phyloP scores from a whole-genome alignment of 2,888 invertebrate genomes.

The Drosophila subsilvestris region DNA sequence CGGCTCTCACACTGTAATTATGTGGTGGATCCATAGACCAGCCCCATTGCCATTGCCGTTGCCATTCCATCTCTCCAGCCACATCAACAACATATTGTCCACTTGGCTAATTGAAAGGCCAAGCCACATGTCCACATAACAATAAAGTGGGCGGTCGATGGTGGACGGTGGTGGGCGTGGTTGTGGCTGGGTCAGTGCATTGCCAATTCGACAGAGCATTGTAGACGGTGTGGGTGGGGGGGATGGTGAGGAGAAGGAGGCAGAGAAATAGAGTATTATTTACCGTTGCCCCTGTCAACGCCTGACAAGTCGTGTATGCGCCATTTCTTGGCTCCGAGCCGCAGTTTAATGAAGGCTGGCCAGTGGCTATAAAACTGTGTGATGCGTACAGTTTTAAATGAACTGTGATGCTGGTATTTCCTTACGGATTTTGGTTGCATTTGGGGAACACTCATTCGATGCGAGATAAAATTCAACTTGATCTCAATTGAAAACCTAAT shows the following conservation, averaged over 20 bases:
- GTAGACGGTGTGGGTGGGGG: neutral
- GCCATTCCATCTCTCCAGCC: constrained; percentile 15
- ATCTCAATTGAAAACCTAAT: constrained; percentile 72
- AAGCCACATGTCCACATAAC: constrained; percentile 41
- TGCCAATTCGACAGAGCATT: constrained; percentile 23
- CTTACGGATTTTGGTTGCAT: constrained; percentile 44
- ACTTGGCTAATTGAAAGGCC: constrained; percentile 51
- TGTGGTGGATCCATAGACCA: constrained; percentile 22
- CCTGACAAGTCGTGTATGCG: neutral
- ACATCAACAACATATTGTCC: constrained; percentile 49
- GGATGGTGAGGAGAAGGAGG: constrained; percentile 1
- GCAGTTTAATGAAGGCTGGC: neutral
- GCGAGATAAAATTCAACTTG: constrained; percentile 56
- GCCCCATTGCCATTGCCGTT: constrained; percentile 29
- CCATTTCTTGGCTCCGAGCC: neutral
- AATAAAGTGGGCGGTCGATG: constrained; percentile 24
- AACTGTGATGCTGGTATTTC: neutral
- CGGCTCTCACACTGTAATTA: constrained; percentile 72
- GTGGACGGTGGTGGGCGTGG: constrained; percentile 16
- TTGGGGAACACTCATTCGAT: constrained; percentile 29
- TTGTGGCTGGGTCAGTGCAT: constrained; percentile 37
- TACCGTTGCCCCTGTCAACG: constrained; percentile 30
- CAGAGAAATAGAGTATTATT: constrained; percentile 26
- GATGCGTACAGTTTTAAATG: neutral
- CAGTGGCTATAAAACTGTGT: constrained; percentile 5